These are phyloP conservation scores for Cynaeus angustus DNA, from an alignment of 2,888 invertebrate species.

Conservation along the genomic window DNA sequence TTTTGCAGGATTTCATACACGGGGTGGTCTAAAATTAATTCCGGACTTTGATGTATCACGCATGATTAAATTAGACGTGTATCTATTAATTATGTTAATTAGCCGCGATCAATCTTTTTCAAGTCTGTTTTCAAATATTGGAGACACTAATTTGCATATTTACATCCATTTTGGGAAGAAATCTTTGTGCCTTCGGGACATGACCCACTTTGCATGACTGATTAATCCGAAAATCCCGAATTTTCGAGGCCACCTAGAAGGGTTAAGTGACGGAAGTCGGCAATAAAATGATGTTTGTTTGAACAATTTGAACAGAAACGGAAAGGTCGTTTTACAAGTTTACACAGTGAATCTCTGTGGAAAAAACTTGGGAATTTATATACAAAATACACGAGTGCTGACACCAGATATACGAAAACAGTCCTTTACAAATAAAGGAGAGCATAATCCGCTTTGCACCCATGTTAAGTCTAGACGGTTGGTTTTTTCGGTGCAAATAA, in stretches of 20 bases:
- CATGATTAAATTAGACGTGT: conserved; percentile 32
- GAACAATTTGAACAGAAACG: conserved; percentile 21
- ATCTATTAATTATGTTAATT: conserved; percentile 45
- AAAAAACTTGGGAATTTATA: conserved; percentile 20
- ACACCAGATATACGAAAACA: conserved; percentile 1
- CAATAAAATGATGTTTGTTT: conserved; percentile 35
- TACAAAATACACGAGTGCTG: conserved; percentile 16
- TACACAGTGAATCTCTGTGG: conserved; percentile 14
- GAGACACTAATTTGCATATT: conserved; percentile 35
- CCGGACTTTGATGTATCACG: conserved; percentile 32
- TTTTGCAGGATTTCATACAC: conserved; percentile 20
- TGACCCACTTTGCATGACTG: neutral
- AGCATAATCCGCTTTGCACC: conserved; percentile 25
- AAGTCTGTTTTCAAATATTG: conserved; percentile 4
- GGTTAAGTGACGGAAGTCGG: conserved; percentile 38
- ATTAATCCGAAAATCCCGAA: neutral
- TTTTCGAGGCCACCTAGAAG: conserved; percentile 26
- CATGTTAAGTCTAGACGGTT: conserved; percentile 24
- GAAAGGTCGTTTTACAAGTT: conserved; percentile 32
- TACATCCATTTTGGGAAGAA: conserved; percentile 3
- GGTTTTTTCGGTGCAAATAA: conserved; percentile 9
- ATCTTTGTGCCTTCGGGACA: neutral
- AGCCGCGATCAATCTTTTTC: conserved; percentile 33
- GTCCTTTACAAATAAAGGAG: conserved; percentile 24
- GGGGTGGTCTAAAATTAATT: conserved; percentile 3